These are phyloP conservation scores for Zaprionus africanus DNA, from an alignment of 1,140 invertebrate species.

Conservation along the genomic window DNA sequence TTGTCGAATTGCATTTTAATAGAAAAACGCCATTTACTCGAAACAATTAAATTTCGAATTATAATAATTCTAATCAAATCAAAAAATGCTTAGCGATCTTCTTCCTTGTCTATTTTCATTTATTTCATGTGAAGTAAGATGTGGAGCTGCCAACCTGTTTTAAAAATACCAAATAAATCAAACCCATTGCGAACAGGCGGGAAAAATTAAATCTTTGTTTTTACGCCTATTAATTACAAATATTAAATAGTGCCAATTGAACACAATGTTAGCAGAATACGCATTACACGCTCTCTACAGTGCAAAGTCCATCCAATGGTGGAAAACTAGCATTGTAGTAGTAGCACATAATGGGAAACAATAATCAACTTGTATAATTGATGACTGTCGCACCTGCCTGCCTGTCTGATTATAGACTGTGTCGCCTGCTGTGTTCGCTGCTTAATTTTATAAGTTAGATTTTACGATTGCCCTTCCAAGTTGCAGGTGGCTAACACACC, in stretches of 20 bases:
- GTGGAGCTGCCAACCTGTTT: slow-evolving; percentile 33
- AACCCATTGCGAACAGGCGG: background rate
- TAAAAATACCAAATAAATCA: slow-evolving; percentile 17
- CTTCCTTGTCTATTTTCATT: background rate
- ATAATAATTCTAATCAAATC: background rate
- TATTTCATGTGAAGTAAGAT: background rate
- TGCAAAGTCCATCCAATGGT: background rate
- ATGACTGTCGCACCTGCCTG: slow-evolving; percentile 4
- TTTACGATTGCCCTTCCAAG: slow-evolving; percentile 4
- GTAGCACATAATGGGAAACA: background rate
- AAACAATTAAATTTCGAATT: background rate
- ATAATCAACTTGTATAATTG: slow-evolving; percentile 8
- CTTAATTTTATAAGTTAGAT: background rate
- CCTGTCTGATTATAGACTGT: background rate
- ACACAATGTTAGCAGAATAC: background rate
- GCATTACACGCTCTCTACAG: background rate
- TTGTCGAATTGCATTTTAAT: slow-evolving; percentile 2
- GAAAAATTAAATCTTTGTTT: background rate
- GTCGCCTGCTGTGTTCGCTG: background rate
- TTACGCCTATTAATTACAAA: background rate
- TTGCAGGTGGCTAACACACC: background rate
- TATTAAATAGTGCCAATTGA: background rate
- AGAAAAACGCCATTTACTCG: background rate
- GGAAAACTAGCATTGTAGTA: background rate
- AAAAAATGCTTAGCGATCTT: background rate